These are phyloP conservation scores for Shargacucullia verbasci DNA, from an alignment of 2,888 invertebrate species.

Conservation along the genomic window DNA sequence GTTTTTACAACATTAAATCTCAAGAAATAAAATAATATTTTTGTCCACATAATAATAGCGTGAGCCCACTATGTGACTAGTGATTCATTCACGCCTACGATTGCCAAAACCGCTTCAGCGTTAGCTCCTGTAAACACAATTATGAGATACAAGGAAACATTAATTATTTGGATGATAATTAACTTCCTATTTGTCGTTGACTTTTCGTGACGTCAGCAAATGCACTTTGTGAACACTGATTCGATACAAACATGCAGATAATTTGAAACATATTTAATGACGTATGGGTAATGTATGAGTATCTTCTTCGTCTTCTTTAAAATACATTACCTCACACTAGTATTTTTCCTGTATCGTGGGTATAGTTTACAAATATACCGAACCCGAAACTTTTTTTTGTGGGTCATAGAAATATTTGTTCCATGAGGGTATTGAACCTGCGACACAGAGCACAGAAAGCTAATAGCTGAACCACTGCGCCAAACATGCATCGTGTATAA, in stretches of 20 bases:
- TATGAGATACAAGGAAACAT: constrained; percentile 55
- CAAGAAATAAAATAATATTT: constrained; percentile 6
- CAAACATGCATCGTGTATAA: too few species aligned
- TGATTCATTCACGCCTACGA: constrained; percentile 60
- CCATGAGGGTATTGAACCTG: too few species aligned
- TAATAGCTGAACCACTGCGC: too few species aligned
- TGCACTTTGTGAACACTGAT: background rate
- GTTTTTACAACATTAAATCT: background rate
- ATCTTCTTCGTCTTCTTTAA: too few species aligned
- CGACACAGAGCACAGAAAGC: too few species aligned
- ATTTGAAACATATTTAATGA: background rate
- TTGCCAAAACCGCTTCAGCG: constrained; percentile 58
- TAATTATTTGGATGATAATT: constrained; percentile 50
- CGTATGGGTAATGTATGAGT: too few species aligned
- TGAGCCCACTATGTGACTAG: constrained; percentile 34
- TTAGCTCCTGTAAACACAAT: constrained; percentile 54
- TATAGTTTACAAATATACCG: too few species aligned
- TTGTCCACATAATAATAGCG: constrained; percentile 24
- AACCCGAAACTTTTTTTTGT: too few species aligned
- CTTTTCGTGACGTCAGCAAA: constrained; percentile 8
- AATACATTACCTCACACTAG: too few species aligned
- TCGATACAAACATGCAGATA: background rate
- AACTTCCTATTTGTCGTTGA: constrained; percentile 59
- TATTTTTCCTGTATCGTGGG: too few species aligned
- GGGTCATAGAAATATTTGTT: too few species aligned